phyloP scores from a whole-genome alignment of 2,797 vertebrate genomes.

The Lophius americanus region DNA sequence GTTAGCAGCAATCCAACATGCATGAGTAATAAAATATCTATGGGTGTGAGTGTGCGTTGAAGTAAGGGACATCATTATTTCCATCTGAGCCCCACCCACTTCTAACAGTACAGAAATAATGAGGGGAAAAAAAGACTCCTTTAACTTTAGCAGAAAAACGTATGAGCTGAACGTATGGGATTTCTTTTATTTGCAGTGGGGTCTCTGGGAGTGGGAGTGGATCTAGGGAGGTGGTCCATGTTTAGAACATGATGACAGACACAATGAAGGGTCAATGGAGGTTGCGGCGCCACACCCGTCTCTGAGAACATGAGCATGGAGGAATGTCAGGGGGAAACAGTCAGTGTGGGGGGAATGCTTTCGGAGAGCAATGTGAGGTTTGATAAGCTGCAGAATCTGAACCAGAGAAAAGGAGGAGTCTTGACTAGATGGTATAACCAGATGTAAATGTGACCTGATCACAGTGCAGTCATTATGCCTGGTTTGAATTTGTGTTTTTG shows the following conservation, averaged over 20 bases:
- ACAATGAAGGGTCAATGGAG: constrained; percentile 47
- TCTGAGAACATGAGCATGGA: constrained; percentile 40
- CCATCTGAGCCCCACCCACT: background rate
- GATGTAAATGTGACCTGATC: constrained; percentile 35
- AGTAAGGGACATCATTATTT: background rate
- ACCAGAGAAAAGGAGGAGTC: background rate
- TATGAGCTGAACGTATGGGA: background rate
- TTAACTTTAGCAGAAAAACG: background rate
- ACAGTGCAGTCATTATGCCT: constrained; percentile 54
- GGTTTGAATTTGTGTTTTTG: constrained; percentile 43
- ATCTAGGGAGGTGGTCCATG: constrained; percentile 29
- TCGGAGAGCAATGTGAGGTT: constrained; percentile 10
- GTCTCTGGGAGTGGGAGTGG: constrained; percentile 39
- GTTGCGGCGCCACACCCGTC: constrained; percentile 44
- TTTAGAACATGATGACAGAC: constrained; percentile 63
- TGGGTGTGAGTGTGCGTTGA: background rate
- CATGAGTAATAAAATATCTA: background rate
- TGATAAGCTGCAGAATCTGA: constrained; percentile 13
- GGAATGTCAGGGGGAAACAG: constrained; percentile 50
- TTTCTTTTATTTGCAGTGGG: constrained; percentile 16
- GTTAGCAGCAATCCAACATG: too few species aligned
- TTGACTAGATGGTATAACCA: constrained; percentile 23
- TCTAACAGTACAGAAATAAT: background rate
- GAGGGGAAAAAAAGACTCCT: background rate
- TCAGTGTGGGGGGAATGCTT: constrained; percentile 15